These are phyloP conservation scores for Gortyna flavago DNA, from an alignment of 2,888 invertebrate species.

Conservation along the genomic window DNA sequence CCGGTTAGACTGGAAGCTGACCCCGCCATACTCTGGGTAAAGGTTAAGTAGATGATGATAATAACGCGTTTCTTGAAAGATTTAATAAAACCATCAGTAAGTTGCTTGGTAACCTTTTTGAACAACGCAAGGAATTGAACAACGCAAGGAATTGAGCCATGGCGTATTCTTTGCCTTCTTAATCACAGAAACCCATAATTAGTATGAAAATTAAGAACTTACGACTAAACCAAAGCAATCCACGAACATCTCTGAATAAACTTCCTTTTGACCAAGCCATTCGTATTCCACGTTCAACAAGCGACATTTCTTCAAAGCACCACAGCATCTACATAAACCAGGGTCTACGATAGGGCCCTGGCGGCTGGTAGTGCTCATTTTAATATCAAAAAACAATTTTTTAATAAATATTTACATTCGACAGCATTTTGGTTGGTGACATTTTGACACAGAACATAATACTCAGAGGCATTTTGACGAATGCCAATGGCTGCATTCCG, in stretches of 20 bases:
- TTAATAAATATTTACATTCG: conserved; percentile 55
- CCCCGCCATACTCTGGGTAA: not conserved
- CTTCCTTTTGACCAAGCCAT: conserved; percentile 80
- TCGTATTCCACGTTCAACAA: conserved; percentile 82
- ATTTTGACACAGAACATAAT: too few species aligned
- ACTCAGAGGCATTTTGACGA: conserved; percentile 40
- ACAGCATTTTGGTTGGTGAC: conserved; percentile 11
- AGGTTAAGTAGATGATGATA: too few species aligned
- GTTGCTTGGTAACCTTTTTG: too few species aligned
- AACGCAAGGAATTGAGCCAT: not conserved
- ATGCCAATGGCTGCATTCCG: not conserved
- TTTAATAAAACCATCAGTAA: too few species aligned
- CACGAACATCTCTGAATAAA: conserved; percentile 84
- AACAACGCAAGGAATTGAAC: not conserved
- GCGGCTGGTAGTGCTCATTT: conserved; percentile 68
- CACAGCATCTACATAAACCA: conserved; percentile 83
- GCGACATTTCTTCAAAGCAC: conserved; percentile 81
- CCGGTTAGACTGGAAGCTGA: too few species aligned
- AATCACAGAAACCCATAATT: too few species aligned
- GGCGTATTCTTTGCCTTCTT: not conserved
- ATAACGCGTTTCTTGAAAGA: not conserved
- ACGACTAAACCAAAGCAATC: conserved; percentile 85
- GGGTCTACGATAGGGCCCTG: conserved; percentile 82
- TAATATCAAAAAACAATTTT: conserved; percentile 12
- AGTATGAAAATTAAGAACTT: conserved; percentile 54